Percentiles rank a stretch among this genome's conserved stretches.
Evolutionary conservation across 2,888 invertebrate genomes (phyloP).

Genomic region (Dromius quadrimaculatus): DNA sequence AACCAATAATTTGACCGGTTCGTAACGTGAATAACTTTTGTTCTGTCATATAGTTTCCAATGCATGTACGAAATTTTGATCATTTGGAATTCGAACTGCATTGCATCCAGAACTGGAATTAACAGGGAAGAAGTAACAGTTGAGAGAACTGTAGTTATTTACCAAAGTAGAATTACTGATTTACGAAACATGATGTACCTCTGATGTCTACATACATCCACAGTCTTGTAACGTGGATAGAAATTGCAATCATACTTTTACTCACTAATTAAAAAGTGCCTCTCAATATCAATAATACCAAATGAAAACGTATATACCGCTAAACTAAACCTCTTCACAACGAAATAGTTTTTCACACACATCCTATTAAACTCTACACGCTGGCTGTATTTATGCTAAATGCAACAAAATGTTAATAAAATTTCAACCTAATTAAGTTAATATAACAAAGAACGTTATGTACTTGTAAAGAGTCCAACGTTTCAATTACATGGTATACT

Average conservation of each 20-base stretch:
- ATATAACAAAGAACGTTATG: constrained; percentile 30
- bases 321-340: constrained; percentile 16
- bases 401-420: constrained; percentile 41
- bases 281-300: constrained; percentile 20
- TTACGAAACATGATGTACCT: not conserved
- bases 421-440: constrained; percentile 42
- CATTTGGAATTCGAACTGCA: constrained; percentile 12
- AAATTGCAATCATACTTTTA: constrained; percentile 15
- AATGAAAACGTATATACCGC: not conserved
- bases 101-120: not conserved
- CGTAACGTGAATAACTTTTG: constrained; percentile 11
- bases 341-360: constrained; percentile 36
- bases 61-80: constrained; percentile 31
- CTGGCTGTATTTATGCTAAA: constrained; percentile 33
- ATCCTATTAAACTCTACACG: constrained; percentile 32
- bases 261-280: constrained; percentile 30
- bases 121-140: constrained; percentile 9
- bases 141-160: constrained; percentile 21
- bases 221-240: not conserved
- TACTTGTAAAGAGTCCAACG: constrained; percentile 16
- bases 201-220: not conserved
- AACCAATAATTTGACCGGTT: constrained; percentile 31
- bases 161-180: not conserved
- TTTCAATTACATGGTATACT: constrained; percentile 21
- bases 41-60: constrained; percentile 31